Evolutionary conservation across 2,888 invertebrate genomes (phyloP).

Genomic region (Dione vanillae): DNA sequence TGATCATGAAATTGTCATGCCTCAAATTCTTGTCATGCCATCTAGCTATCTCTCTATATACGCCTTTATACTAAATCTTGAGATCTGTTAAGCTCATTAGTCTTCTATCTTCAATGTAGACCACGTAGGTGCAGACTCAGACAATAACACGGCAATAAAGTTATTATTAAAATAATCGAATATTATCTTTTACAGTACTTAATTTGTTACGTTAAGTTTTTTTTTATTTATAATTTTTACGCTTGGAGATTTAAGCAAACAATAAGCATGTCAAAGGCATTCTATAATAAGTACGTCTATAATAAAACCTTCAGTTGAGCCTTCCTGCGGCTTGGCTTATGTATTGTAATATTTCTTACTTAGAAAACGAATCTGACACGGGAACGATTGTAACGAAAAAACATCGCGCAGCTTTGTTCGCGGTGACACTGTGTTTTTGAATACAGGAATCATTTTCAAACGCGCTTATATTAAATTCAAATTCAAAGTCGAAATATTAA

Average conservation of each 20-base stretch:
- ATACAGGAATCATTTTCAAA: no score
- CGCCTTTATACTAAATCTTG: background rate
- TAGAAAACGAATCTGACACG: no score
- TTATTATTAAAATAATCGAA: conserved; percentile 1
- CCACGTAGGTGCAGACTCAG: conserved; percentile 10
- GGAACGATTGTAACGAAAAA: no score
- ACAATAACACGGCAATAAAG: background rate
- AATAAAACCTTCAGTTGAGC: background rate
- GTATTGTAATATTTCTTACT: conserved; percentile 9
- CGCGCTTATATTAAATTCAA: no score
- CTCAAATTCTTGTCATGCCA: background rate
- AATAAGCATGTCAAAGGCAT: background rate
- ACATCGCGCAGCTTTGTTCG: no score
- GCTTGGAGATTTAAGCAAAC: no score
- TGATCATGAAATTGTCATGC: background rate
- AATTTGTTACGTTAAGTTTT: no score
- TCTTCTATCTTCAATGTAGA: background rate
- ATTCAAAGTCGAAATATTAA: no score
- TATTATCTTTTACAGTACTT: background rate
- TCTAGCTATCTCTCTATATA: background rate
- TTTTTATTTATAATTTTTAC: no score
- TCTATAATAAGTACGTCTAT: conserved; percentile 4
- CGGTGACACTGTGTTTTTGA: no score
- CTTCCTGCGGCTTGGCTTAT: background rate
- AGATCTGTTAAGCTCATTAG: background rate